A percentile compares a stretch with the other conserved stretches of the same genome.
phyloP scores from a whole-genome alignment of 2,888 invertebrate genomes.

The Orchestes rusci region DNA sequence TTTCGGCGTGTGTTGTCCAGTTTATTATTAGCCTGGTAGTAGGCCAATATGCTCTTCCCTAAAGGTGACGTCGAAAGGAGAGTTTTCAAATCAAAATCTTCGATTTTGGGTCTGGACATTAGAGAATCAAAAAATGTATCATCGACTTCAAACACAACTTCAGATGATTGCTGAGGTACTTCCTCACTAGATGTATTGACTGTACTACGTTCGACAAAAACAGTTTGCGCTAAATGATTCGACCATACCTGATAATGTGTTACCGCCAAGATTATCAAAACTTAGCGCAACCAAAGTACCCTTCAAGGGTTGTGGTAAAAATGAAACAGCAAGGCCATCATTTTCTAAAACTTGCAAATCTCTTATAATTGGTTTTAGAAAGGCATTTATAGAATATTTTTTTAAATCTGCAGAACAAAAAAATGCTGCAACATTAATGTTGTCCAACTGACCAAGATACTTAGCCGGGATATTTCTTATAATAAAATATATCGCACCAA shows the following conservation, averaged over 20 bases:
- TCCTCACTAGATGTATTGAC: no score
- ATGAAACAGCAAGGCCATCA: constrained; percentile 8
- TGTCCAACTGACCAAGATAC: constrained; percentile 9
- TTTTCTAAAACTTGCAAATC: constrained; percentile 21
- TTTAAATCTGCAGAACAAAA: constrained; percentile 21
- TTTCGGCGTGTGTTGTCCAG: not conserved
- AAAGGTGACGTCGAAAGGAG: not conserved
- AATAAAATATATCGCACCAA: constrained; percentile 23
- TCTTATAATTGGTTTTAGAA: constrained; percentile 17
- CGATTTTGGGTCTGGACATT: no score
- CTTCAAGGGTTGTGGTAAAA: constrained; percentile 1
- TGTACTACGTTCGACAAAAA: constrained; percentile 7
- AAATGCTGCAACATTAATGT: constrained; percentile 21
- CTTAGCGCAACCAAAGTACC: constrained; percentile 21
- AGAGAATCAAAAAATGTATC: no score
- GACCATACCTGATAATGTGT: constrained; percentile 25
- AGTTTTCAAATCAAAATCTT: not conserved
- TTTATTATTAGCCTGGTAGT: not conserved
- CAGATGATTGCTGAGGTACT: no score
- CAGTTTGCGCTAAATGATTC: constrained; percentile 27
- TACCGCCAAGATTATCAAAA: constrained; percentile 27
- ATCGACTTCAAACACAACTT: no score
- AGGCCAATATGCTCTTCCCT: not conserved
- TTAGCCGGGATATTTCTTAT: constrained; percentile 19
- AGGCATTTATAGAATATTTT: constrained; percentile 3